Conservation (phyloP, 2,113 vertebrate genomes). For the Plecotus auritus region DNA sequence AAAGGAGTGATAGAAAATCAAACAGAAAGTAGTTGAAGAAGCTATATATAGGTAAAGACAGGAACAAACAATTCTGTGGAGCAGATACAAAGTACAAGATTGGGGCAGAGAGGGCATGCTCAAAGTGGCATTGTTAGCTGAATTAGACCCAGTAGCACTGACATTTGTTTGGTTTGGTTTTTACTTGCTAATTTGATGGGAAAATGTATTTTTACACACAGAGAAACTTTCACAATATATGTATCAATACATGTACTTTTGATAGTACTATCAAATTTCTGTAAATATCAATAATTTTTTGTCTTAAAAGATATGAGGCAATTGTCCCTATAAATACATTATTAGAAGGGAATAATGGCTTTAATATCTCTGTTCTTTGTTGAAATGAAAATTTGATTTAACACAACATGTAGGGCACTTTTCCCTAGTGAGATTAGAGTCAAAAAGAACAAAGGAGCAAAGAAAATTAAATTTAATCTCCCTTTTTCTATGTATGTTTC, state of each 20-base stretch:
- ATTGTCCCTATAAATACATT: neutral
- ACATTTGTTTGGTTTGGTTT: neutral
- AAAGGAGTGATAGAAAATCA: neutral
- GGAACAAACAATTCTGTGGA: neutral
- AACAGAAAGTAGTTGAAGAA: neutral
- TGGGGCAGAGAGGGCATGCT: neutral
- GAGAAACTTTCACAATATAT: neutral
- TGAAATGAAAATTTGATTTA: slow-evolving; percentile 19
- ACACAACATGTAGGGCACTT: neutral
- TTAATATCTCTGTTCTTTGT: slow-evolving; percentile 12
- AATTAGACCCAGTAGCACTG: neutral
- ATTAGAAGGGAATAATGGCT: neutral
- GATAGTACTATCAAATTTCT: neutral
- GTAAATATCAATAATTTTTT: neutral
- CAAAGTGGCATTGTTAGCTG: neutral
- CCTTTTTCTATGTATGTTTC: neutral
- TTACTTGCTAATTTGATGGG: slow-evolving; percentile 6
- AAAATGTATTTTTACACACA: neutral
- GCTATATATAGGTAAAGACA: neutral
- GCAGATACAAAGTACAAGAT: neutral
- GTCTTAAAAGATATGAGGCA: neutral
- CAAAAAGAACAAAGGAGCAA: slow-evolving; percentile 33
- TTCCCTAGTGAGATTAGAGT: slow-evolving; percentile 29
- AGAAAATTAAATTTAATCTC: slow-evolving; percentile 23
- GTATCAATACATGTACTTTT: neutral